Base-by-base conservation (phyloP, 64 coral and sea anemone genomes). In the Actinia equina region DNA sequence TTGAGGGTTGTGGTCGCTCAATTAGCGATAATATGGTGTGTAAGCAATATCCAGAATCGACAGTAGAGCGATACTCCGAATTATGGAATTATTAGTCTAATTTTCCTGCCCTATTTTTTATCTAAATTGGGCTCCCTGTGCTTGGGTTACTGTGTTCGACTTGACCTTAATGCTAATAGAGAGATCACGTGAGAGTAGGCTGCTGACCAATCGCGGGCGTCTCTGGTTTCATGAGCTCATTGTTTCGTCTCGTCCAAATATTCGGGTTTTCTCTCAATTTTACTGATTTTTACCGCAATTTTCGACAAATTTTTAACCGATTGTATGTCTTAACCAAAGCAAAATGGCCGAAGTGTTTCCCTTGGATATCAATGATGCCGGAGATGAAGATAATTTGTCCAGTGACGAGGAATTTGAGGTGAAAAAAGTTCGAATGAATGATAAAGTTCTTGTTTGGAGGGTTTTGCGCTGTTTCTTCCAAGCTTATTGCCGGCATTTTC, bases 331-430 rank as follows among this genome's bases (percentile, higher is more conserved):
- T 83, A 93, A 87, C 86, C 81, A 83, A 71, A 71, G 85, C 44
- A 90, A 90, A 88, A 97, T 97, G 94, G 94, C 94, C 77, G 94
- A 93, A 61, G 94, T 97, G 88, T 97, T 97, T 79, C 94, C 94
- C 49, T 59, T 83, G 54, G 94, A 97, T 79, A 87, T 97, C 60
- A 97, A 97, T 49, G 94, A 97, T 88, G 85, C 58, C 55, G 86
- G 90, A 80, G 91, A 88, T 44, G 94, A 97, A 4, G 94, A 97
- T 60, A 87, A 93, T 81, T 87, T 97, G 22, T 87, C 82, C 2
- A 93, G 94, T 58, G 91, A 97, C n/a, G 94, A 97, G 84, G 87
- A 93, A 55, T 84, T 88, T 83, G 88, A 89, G 88, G 94, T 97
- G 44, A 74, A 74, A 49, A 74, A 61, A 58, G 17, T 60, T 77